A percentile compares a stretch with the other conserved stretches of the same genome.
Evolutionary conservation across 2,797 vertebrate genomes (phyloP).

Genomic region (Liparis tanakae): DNA sequence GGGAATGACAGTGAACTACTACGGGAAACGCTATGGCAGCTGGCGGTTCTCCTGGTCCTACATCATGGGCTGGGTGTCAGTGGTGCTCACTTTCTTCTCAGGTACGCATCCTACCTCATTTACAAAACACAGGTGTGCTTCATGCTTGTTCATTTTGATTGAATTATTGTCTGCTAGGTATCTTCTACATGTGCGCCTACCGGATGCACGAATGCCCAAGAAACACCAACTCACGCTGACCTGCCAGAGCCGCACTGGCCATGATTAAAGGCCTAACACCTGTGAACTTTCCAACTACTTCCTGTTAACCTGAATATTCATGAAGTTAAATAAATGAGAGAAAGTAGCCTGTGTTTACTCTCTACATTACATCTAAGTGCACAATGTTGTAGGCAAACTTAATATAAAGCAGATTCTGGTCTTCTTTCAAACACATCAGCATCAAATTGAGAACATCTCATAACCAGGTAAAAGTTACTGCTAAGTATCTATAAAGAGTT

Average conservation of each 20-base stretch:
- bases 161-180: conserved; percentile 68
- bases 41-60: conserved; percentile 89
- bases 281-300: conserved; percentile 46
- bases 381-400: not conserved
- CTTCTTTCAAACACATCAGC: no score
- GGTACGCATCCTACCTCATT: conserved; percentile 56
- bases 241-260: conserved; percentile 36
- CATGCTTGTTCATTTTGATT: not conserved
- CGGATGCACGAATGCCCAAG: conserved; percentile 86
- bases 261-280: conserved; percentile 23
- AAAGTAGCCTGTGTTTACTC: not conserved
- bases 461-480: not conserved
- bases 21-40: conserved; percentile 85
- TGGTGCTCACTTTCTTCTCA: conserved; percentile 88
- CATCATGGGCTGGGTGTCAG: conserved; percentile 88
- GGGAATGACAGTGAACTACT: conserved; percentile 87
- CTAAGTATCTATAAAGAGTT: not conserved
- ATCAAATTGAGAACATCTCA: not conserved
- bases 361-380: not conserved
- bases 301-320: conserved; percentile 40
- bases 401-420: no score
- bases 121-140: not conserved
- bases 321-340: conserved; percentile 71
- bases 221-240: conserved; percentile 82
- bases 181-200: conserved; percentile 89